Percentiles rank a stretch among this genome's conserved stretches.
Conservation (phyloP, 2,888 invertebrate genomes). For the Dynastes grantii region DNA sequence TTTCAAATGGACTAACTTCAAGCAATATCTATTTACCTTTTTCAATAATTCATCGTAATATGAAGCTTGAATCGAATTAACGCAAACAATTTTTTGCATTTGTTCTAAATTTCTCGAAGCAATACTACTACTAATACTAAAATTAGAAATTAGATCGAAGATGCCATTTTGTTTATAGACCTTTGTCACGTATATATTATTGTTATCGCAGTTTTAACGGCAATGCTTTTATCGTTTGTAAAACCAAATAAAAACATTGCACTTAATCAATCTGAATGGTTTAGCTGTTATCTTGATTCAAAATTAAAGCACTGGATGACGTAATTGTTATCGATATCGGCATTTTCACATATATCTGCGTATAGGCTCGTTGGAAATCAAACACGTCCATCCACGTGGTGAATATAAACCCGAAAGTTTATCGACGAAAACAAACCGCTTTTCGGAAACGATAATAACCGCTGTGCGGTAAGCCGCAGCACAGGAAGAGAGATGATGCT, state of each 20-base stretch:
- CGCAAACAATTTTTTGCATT: too few relatives aligned
- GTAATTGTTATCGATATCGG: slow-evolving; percentile 4
- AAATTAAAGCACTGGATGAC: background rate
- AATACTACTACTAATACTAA: too few relatives aligned
- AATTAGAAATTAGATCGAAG: too few relatives aligned
- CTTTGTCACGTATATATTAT: too few relatives aligned
- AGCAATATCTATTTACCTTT: too few relatives aligned
- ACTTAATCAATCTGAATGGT: slow-evolving; percentile 5
- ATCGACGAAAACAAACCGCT: slow-evolving; percentile 31
- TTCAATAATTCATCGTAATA: too few relatives aligned
- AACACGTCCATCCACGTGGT: background rate
- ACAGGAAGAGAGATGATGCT: slow-evolving; percentile 31
- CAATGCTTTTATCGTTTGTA: too few relatives aligned
- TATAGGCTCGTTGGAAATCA: background rate
- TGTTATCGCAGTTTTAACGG: too few relatives aligned
- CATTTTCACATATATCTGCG: background rate
- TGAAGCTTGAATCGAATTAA: too few relatives aligned
- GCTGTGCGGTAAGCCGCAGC: slow-evolving; percentile 19
- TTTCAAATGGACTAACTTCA: too few relatives aligned
- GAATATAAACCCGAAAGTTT: slow-evolving; percentile 17
- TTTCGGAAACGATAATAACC: slow-evolving; percentile 20
- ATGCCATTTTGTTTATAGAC: too few relatives aligned
- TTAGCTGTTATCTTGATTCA: background rate
- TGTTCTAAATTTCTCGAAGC: too few relatives aligned
- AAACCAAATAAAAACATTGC: background rate